These are phyloP conservation scores for Odontocerum albicorne DNA, from an alignment of 2,888 invertebrate genomes.

Conservation along the genomic window DNA sequence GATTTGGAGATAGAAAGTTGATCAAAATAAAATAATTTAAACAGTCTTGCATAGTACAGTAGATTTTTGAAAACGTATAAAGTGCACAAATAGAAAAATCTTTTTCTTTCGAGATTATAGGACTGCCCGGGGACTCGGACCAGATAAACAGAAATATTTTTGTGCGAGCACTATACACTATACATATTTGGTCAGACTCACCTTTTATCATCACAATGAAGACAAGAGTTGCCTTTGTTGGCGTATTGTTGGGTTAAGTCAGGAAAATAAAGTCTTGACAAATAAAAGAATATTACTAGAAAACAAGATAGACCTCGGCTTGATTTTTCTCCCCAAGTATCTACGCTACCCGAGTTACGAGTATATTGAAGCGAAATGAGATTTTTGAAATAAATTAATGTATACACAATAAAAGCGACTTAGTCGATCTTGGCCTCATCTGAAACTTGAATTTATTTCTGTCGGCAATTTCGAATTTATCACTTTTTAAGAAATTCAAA, in stretches of 20 bases:
- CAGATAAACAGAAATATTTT: constrained; percentile 32
- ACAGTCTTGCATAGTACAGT: no score
- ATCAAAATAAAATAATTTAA: no score
- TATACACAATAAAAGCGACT: no score
- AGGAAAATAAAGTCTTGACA: constrained; percentile 34
- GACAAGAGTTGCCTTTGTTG: constrained; percentile 31
- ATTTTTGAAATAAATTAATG: no score
- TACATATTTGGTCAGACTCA: constrained; percentile 11
- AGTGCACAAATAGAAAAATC: constrained; percentile 25
- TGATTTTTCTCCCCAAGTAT: no score
- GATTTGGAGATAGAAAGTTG: no score
- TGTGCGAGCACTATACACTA: constrained; percentile 5
- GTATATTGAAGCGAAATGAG: no score
- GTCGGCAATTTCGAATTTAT: no score
- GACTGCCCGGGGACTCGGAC: constrained; percentile 8
- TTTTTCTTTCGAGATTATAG: constrained; percentile 13
- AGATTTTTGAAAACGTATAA: constrained; percentile 11
- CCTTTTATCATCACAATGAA: constrained; percentile 31
- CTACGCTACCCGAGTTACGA: no score
- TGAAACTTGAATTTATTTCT: no score
- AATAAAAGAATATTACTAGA: constrained; percentile 30
- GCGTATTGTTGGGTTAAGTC: constrained; percentile 33
- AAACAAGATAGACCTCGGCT: constrained; percentile 19
- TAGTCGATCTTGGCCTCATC: no score
- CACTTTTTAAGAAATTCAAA: no score